A percentile compares a stretch with the other conserved stretches of the same genome.
phyloP scores from a whole-genome alignment of 2,888 invertebrate genomes.

The Steinernema scapterisci region DNA sequence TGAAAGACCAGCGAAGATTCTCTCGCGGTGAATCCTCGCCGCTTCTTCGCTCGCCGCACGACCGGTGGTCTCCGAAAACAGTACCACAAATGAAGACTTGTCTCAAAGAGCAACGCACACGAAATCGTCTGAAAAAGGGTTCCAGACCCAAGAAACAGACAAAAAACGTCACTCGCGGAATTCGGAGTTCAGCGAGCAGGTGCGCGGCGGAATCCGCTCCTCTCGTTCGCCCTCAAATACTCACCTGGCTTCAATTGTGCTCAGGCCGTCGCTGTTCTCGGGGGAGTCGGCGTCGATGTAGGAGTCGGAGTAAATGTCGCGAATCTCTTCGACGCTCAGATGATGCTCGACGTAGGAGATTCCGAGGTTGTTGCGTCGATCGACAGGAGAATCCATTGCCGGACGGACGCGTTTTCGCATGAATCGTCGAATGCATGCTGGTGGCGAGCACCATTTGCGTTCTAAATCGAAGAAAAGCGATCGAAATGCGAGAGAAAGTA shows the following conservation, averaged over 20 bases:
- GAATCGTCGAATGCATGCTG: conserved; percentile 15
- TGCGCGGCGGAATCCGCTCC: too few species aligned
- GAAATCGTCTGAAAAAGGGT: too few species aligned
- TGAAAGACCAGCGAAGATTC: too few species aligned
- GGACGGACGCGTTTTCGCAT: conserved; percentile 19
- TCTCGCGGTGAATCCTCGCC: too few species aligned
- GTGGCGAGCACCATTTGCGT: not conserved
- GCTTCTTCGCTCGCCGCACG: not conserved
- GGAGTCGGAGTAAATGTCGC: conserved; percentile 58
- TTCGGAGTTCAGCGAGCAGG: too few species aligned
- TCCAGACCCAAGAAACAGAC: too few species aligned
- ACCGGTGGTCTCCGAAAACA: too few species aligned
- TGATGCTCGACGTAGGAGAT: conserved; percentile 58
- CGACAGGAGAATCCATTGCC: conserved; percentile 15
- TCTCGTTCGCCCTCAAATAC: not conserved
- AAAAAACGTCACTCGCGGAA: too few species aligned
- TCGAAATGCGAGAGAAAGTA: conserved; percentile 9
- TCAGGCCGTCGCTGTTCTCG: conserved; percentile 56
- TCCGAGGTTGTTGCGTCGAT: conserved; percentile 37
- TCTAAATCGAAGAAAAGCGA: conserved; percentile 17
- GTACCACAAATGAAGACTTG: too few species aligned
- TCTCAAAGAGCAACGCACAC: too few species aligned
- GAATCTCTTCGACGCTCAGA: conserved; percentile 44
- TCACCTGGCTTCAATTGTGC: conserved; percentile 53
- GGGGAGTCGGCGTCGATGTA: conserved; percentile 52